A percentile compares a stretch with the other conserved stretches of the same genome.
These are phyloP conservation scores for Callinectes sapidus DNA, from an alignment of 2,888 invertebrate genomes.

Conservation along the genomic window DNA sequence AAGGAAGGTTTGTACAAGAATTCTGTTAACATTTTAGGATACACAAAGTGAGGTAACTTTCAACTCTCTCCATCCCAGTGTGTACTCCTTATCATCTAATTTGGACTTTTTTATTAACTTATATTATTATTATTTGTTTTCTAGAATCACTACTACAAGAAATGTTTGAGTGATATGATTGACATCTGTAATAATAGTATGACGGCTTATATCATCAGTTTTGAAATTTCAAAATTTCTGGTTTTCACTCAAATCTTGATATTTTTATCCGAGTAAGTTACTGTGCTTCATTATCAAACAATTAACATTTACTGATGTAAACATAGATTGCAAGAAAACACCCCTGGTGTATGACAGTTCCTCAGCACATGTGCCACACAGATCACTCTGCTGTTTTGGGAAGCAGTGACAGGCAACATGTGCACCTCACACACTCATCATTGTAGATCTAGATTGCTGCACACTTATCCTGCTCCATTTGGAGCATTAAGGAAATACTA, in stretches of 20 bases:
- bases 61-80: neutral
- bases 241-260: neutral
- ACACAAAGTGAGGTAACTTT: neutral
- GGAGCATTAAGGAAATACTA: no score
- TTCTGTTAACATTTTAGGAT: neutral
- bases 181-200: neutral
- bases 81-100: neutral
- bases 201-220: neutral
- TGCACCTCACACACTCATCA: neutral
- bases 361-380: neutral
- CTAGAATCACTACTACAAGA: neutral
- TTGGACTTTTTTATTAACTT: neutral
- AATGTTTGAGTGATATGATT: neutral
- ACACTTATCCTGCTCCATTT: no score
- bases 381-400: slow-evolving; percentile 17
- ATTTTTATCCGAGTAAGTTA: neutral
- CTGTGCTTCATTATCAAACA: no score
- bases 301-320: neutral
- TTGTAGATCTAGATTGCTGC: no score
- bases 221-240: neutral
- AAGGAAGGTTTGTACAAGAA: neutral
- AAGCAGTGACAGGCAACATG: neutral
- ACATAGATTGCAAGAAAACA: neutral
- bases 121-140: neutral
- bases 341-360: neutral